phyloP scores from a whole-genome alignment of 1,140 invertebrate species.

The Penaeus indicus region DNA sequence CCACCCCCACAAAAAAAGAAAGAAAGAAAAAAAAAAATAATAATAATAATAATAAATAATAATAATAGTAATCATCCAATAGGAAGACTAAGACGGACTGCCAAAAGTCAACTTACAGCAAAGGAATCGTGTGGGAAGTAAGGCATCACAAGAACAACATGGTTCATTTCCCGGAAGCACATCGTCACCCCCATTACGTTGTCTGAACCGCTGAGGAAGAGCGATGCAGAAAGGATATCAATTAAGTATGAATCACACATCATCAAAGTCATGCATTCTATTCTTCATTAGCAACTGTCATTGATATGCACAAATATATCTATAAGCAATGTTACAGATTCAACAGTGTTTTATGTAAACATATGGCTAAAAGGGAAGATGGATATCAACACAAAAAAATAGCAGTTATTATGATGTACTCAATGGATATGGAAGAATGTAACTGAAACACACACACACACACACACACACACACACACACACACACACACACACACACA shows the following conservation, averaged over 20 bases:
- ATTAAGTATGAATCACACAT: background rate
- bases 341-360: too few species aligned
- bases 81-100: background rate
- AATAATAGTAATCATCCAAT: background rate
- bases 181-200: slow-evolving; percentile 87
- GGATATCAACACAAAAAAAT: too few species aligned
- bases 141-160: slow-evolving; percentile 91
- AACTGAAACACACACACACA: too few species aligned
- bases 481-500: background rate
- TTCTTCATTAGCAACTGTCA: too few species aligned
- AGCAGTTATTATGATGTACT: too few species aligned
- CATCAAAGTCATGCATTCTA: too few species aligned
- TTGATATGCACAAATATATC: too few species aligned
- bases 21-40: background rate
- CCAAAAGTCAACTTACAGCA: slow-evolving; percentile 74
- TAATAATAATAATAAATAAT: background rate
- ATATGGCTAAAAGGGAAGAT: too few species aligned
- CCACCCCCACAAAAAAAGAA: too few species aligned
- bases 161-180: slow-evolving; percentile 83
- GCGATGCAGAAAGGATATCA: slow-evolving; percentile 35
- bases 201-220: slow-evolving; percentile 79
- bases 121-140: slow-evolving; percentile 87
- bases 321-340: too few species aligned
- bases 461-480: background rate
- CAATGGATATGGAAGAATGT: too few species aligned